Base-by-base conservation (phyloP, 1,140 invertebrate species). In the Rhagoletis pomonella region DNA sequence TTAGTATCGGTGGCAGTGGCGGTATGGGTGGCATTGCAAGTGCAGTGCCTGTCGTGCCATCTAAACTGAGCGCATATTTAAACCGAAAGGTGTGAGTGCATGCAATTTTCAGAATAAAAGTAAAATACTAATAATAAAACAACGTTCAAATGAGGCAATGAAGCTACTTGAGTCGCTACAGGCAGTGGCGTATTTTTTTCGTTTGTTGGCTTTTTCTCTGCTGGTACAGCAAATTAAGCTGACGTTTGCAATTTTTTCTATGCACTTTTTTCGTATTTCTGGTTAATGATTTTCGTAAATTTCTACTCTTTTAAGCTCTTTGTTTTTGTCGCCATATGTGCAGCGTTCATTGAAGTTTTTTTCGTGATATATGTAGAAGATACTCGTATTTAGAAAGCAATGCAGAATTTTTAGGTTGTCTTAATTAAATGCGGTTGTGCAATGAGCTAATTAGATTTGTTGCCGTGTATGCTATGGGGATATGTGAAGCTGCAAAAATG, bases 371-470 rank as follows among this genome's bases (percentile, higher is more conserved):
- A 29, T 29, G 29, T 29, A 29, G 29, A 29, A 29, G 29, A 29
- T 29, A 29, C 29, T 29, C 29, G 29, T 29, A 29, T 29, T 29
- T 29, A 81, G 55, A 81, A 29, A 58, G 73, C n/a, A 55, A 9
- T 81, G 73, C 47, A 55, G 29, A n/a, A 10, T 12, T 81, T 19
- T 50, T 55, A 55, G 73, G 1, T 81, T 19, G 50, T 29, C 73
- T 81, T 81, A 81, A 81, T 81, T 81, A 81, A 47, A 81, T 55
- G 73, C 73, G 73, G 73, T 81, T 81, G 73, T 81, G 73, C 73
- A 81, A 19, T 50, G n/a, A 55, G 73, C 73, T 81, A 81, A 81
- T 81, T 81, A 81, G 73, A 81, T 81, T 81, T 81, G 73, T 58
- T 50, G 47, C 47, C 50, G 5, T 81, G 5, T 6, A n/a, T 81